Evolutionary conservation across 2,888 invertebrate species (phyloP).

Genomic region (Pterostichus niger): DNA sequence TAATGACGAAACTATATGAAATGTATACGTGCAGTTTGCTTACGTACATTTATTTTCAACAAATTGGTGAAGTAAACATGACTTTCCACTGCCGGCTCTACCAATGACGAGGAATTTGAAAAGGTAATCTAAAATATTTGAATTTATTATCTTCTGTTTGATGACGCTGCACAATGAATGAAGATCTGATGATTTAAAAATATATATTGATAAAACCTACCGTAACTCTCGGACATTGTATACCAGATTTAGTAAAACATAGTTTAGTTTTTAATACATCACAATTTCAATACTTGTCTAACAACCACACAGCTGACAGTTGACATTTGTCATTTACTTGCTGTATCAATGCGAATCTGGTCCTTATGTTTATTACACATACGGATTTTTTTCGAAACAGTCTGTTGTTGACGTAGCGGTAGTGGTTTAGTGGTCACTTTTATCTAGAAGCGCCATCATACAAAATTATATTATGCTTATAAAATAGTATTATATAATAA

Average conservation of each 20-base stretch:
- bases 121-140: conserved; percentile 84
- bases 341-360: conserved; percentile 23
- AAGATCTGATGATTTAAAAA: background rate
- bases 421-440: conserved; percentile 10
- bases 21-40: conserved; percentile 23
- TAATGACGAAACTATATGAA: conserved; percentile 2
- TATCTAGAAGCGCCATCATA: conserved; percentile 61
- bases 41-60: conserved; percentile 91
- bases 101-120: conserved; percentile 93
- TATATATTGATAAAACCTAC: conserved; percentile 21
- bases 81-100: conserved; percentile 91
- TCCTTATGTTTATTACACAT: conserved; percentile 30
- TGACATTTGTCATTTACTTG: conserved; percentile 61
- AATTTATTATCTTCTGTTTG: conserved; percentile 11
- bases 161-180: background rate
- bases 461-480: conserved; percentile 53
- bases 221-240: conserved; percentile 65
- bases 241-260: conserved; percentile 53
- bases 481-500: conserved; percentile 44
- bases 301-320: conserved; percentile 61
- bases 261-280: conserved; percentile 47
- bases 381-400: background rate
- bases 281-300: conserved; percentile 38
- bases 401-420: conserved; percentile 32
- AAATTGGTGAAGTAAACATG: conserved; percentile 90